phyloP scores from a whole-genome alignment of 2,797 vertebrate species.

The Cynopterus sphinx region DNA sequence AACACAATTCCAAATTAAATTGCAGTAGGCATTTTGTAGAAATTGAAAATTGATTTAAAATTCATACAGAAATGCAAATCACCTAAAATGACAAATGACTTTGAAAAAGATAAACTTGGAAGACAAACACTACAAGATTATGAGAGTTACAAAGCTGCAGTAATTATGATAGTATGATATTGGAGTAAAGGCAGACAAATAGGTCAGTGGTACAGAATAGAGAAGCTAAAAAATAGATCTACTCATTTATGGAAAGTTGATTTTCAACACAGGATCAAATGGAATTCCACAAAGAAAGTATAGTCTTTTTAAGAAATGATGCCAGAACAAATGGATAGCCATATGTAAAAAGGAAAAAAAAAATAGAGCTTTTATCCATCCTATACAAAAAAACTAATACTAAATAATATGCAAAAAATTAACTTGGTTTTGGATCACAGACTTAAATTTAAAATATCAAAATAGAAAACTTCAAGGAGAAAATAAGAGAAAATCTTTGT shows the following conservation, averaged over 20 bases:
- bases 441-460: neutral
- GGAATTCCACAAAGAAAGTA: neutral
- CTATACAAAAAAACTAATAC: neutral
- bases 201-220: neutral
- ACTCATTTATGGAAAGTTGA: neutral
- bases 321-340: neutral
- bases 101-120: neutral
- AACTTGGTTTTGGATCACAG: neutral
- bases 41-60: conserved; percentile 15
- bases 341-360: neutral
- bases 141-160: neutral
- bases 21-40: neutral
- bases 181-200: neutral
- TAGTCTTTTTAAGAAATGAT: neutral
- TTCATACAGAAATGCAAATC: conserved; percentile 12
- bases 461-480: neutral
- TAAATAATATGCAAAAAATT: neutral
- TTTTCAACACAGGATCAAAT: neutral
- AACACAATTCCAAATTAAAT: neutral
- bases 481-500: neutral
- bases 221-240: neutral
- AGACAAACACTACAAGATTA: neutral
- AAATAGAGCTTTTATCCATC: neutral
- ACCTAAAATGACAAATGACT: neutral
- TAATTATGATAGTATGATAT: neutral